Evolutionary conservation across 2,113 vertebrate species (phyloP).

Genomic region (Rhea americana): DNA sequence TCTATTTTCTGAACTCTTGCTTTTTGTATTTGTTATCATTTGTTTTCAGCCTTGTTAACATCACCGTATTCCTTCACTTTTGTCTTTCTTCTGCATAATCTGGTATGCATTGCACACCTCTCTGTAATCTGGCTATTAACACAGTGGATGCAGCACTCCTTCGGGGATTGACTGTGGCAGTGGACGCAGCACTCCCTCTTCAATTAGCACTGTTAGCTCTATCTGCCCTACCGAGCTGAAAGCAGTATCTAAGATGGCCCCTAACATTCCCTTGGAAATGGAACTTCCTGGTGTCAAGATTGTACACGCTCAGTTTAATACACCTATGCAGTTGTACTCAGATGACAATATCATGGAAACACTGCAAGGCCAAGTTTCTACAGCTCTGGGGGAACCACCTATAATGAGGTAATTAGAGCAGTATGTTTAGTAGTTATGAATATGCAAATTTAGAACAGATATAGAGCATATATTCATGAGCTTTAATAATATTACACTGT

Average conservation of each 20-base stretch:
- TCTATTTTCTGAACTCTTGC: not conserved
- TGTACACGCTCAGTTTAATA: constrained; percentile 84
- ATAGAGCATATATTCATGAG: not conserved
- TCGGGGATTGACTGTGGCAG: constrained; percentile 78
- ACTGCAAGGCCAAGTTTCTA: constrained; percentile 84
- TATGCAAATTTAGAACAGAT: not conserved
- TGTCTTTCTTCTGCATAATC: not conserved
- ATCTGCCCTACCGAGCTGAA: constrained; percentile 83
- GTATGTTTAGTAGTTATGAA: not conserved
- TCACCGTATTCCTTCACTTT: constrained; percentile 54
- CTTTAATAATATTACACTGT: not conserved
- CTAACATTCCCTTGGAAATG: constrained; percentile 83
- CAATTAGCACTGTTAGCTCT: constrained; percentile 78
- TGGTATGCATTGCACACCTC: not conserved
- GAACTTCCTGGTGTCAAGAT: constrained; percentile 85
- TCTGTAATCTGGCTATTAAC: constrained; percentile 49
- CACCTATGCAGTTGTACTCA: constrained; percentile 84
- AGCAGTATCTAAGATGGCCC: constrained; percentile 80
- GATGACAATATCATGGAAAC: constrained; percentile 86
- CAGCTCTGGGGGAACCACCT: constrained; percentile 79
- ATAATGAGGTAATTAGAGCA: constrained; percentile 74
- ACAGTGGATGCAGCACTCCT: constrained; percentile 80
- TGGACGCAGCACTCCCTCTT: constrained; percentile 81
- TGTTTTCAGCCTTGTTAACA: constrained; percentile 47
- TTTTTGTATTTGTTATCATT: not conserved